Percentiles rank a stretch among this genome's conserved stretches.
phyloP scores from a whole-genome alignment of 1,140 invertebrate genomes.

The Cotesia typhae region DNA sequence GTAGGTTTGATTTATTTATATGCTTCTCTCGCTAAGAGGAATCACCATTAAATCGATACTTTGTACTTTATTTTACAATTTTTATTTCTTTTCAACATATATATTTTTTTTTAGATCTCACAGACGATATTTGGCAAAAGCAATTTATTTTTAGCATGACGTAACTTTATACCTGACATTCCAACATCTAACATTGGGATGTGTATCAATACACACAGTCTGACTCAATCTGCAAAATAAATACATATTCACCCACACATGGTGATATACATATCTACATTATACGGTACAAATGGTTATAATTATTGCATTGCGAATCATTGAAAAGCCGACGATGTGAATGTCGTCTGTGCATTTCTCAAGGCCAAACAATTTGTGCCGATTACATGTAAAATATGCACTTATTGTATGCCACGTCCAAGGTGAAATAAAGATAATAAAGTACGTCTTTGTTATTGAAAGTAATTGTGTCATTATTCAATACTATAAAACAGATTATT shows the following conservation, averaged over 20 bases:
- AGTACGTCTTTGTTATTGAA: not conserved
- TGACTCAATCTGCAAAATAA: too few species aligned
- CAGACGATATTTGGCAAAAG: not conserved
- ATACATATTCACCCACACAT: too few species aligned
- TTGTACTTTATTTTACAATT: slow-evolving; percentile 20
- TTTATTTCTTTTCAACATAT: not conserved
- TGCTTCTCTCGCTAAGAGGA: slow-evolving; percentile 5
- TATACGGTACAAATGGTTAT: not conserved
- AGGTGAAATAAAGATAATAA: slow-evolving; percentile 22
- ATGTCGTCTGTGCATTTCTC: slow-evolving; percentile 16
- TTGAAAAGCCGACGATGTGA: not conserved
- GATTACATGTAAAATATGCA: slow-evolving; percentile 16
- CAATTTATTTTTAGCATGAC: slow-evolving; percentile 18
- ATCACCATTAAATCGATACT: slow-evolving; percentile 27
- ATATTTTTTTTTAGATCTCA: slow-evolving; percentile 14
- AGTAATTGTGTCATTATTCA: slow-evolving; percentile 1
- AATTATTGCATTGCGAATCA: not conserved
- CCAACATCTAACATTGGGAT: too few species aligned
- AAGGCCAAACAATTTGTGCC: slow-evolving; percentile 18
- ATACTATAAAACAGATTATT: not conserved
- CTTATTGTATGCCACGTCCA: slow-evolving; percentile 26
- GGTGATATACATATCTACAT: too few species aligned
- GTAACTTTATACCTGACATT: slow-evolving; percentile 8
- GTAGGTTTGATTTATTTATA: slow-evolving; percentile 33
- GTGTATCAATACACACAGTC: too few species aligned